phyloP scores from a whole-genome alignment of 2,797 vertebrate species.

The Selene dorsalis region DNA sequence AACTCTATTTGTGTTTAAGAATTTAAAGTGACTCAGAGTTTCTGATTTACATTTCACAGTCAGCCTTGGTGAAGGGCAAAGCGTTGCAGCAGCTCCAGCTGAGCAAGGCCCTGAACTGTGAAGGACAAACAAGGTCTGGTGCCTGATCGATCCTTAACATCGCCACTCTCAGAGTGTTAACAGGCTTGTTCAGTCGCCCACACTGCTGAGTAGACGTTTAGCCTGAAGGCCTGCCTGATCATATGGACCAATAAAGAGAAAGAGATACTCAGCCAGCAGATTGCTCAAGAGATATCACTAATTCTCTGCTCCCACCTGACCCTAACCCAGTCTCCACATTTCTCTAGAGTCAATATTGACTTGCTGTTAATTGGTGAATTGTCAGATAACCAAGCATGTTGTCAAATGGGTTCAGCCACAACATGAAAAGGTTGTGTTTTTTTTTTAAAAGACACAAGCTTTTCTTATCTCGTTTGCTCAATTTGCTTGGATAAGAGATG shows the following conservation, averaged over 20 bases:
- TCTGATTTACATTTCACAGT: not conserved
- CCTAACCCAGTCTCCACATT: not conserved
- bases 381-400: conserved; percentile 30
- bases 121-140: conserved; percentile 34
- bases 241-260: conserved; percentile 38
- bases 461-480: conserved; percentile 50
- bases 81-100: not conserved
- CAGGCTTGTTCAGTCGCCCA: conserved; percentile 43
- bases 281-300: conserved; percentile 29
- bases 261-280: conserved; percentile 30
- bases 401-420: not conserved
- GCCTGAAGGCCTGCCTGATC: conserved; percentile 26
- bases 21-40: not conserved
- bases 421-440: conserved; percentile 34
- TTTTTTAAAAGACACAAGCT: conserved; percentile 11
- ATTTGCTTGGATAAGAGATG: conserved; percentile 54
- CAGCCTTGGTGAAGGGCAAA: not conserved
- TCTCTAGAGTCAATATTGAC: conserved; percentile 35
- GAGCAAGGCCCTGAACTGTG: conserved; percentile 18
- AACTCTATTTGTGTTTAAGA: not conserved
- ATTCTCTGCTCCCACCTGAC: conserved; percentile 15
- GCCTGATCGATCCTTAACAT: conserved; percentile 32
- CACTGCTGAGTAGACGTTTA: conserved; percentile 41
- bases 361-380: conserved; percentile 34
- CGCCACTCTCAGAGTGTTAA: conserved; percentile 37